phyloP scores from a whole-genome alignment of 2,797 vertebrate species.

The Xiphorhynchus erythropygius region DNA sequence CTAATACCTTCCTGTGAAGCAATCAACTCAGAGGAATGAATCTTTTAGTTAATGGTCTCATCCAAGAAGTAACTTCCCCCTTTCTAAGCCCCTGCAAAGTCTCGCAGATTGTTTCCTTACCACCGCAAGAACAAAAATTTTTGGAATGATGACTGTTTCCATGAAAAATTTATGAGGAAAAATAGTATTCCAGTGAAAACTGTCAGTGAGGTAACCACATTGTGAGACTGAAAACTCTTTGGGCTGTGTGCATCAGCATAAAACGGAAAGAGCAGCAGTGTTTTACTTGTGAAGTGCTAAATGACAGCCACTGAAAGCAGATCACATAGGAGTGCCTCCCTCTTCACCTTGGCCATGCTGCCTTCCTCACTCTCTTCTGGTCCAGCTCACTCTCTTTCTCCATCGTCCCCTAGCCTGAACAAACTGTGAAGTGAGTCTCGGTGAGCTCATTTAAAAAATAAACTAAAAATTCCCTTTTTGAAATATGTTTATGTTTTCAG shows the following conservation, averaged over 20 bases:
- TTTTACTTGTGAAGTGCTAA: not conserved
- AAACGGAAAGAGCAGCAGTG: not conserved
- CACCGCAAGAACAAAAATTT: not conserved
- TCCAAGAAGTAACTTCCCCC: not conserved
- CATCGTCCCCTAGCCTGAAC: not conserved
- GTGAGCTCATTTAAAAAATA: not conserved
- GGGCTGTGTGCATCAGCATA: not conserved
- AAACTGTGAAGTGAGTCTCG: not conserved
- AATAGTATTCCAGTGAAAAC: slow-evolving; percentile 15
- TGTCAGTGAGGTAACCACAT: not conserved
- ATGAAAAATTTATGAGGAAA: slow-evolving; percentile 22
- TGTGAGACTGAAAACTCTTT: not conserved
- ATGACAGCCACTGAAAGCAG: not conserved
- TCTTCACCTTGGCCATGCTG: not conserved
- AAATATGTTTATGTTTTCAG: not conserved
- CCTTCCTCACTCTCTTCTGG: not conserved
- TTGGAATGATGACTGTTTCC: slow-evolving; percentile 2
- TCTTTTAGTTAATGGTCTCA: not conserved
- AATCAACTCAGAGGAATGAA: not conserved
- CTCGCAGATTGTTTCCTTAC: not conserved
- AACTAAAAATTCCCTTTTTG: not conserved
- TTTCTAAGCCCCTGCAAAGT: not conserved
- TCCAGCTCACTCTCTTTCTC: not conserved
- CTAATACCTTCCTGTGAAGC: not conserved
- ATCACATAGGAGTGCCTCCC: not conserved